These are phyloP conservation scores for Nibea albiflora DNA, from an alignment of 2,113 vertebrate genomes.

Conservation along the genomic window DNA sequence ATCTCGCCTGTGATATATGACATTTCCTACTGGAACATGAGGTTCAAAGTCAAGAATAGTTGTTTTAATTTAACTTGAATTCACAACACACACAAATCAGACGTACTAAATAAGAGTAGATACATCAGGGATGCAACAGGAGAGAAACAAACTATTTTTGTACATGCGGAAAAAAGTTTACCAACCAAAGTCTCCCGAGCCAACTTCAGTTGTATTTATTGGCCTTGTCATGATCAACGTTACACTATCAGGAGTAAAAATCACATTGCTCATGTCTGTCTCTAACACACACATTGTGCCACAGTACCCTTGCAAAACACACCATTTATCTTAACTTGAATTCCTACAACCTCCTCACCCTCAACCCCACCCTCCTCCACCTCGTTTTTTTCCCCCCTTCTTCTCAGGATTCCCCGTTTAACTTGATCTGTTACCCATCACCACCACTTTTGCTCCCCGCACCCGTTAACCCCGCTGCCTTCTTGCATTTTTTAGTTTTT, in stretches of 20 bases:
- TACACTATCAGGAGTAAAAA: conserved; percentile 4
- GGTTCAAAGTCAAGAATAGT: neutral
- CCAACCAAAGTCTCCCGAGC: neutral
- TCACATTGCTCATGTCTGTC: conserved; percentile 27
- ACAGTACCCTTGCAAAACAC: conserved; percentile 76
- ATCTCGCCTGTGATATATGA: neutral
- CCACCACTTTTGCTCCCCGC: conserved; percentile 69
- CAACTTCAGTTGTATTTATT: neutral
- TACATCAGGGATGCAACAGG: neutral
- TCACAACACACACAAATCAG: neutral
- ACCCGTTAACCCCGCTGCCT: conserved; percentile 56
- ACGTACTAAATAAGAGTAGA: neutral
- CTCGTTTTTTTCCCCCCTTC: conserved; percentile 22
- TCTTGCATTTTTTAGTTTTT: conserved; percentile 19
- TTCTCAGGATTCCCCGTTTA: conserved; percentile 57
- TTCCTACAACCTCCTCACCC: conserved; percentile 69
- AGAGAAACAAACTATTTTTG: neutral
- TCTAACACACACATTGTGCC: conserved; percentile 63
- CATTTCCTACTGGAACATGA: neutral
- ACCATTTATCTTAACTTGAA: conserved; percentile 83
- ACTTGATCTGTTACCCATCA: conserved; percentile 78
- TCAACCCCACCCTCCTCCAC: conserved; percentile 61
- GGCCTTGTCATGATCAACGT: neutral
- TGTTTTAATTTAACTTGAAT: too few species aligned
- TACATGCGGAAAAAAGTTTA: neutral